Base-by-base conservation (phyloP, 2,797 vertebrate genomes). In the Muscicapa striata region DNA sequence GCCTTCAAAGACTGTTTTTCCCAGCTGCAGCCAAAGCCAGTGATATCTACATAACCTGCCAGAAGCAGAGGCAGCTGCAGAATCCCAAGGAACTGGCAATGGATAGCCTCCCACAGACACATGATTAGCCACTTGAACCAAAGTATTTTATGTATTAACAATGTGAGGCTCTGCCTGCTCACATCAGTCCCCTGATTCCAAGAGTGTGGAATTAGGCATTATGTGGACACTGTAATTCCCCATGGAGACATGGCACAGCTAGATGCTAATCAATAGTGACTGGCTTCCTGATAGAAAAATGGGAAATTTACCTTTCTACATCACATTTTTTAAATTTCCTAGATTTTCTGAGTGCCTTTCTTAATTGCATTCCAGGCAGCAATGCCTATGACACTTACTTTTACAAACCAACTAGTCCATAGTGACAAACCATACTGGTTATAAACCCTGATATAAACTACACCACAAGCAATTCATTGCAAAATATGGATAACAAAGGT, bases 191-290 rank as follows among this genome's bases (percentile, higher is more conserved):
- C 3, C 23, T 22, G 18, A 40, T 49, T 24, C 11, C 87, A 57
- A 15, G 32, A 30, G 11, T 10, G 32, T 0, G 1, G 45, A 52
- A 72, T 0, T 4, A 7, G 67, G 46, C 2, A 11, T 9, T 9
- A 30, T 0, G 0, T 0, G 19, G 23, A 55, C 21, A 38, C 32
- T 0, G 2, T n/a, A 5, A 11, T 22, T 58, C 27, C 17, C 64
- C 1, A 0, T 13, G 70, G 43, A 40, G 43, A 40, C 26, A 46
- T 49, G 34, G 36, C 32, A 63, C 7, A 70, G 49, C 41, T 19
- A 40, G 30, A 63, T 22, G 52, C 15, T 43, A 7, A 52, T 21
- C 43, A 36, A n/a, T 19, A 27, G 22, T 9, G 26, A 69, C 23
- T 26, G 29, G 26, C 32, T 58, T 45, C 41, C 73, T 14, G 26